Base-by-base conservation (phyloP, 2,797 vertebrate genomes). In the Bradypus variegatus region DNA sequence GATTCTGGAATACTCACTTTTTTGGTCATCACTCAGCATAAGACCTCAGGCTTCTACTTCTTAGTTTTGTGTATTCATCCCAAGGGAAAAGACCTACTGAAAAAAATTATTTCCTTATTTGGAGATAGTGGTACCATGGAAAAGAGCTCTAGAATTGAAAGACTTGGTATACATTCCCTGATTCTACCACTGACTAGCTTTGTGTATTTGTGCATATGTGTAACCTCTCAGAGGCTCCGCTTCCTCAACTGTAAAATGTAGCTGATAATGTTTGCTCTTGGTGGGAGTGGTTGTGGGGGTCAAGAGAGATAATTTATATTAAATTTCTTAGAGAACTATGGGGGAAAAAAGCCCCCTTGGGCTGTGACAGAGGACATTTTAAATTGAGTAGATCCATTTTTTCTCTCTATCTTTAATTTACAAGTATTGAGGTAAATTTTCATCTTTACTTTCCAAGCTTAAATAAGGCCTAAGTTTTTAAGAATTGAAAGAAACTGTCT, bases 401-500 rank as follows among this genome's bases (percentile, higher is more conserved):
- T 75, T 85, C 73, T 88, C 25, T 36, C 33, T 81, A 41, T 7
- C 7, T 33, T 64, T 29, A 18, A 23, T 76, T 73, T 81, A 16
- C 55, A 94, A 79, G 27, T 36, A 86, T 31, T 67, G 12, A 87
- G 33, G 16, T 90, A 87, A 64, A 50, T 86, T 67, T 83, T 91
- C 79, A 67, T 65, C 58, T 25, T 76, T 12, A 69, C 1, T 85
- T 94, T 93, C 78, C 67, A 93, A 94, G 87, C 7, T 84, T 72
- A 82, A 88, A 65, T 83, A 94, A 75, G 48, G 3, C 27, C 69
- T 88, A 87, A 87, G 38, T 82, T 83, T 75, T 93, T 81, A 65
- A 48, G 48, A 92, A 86, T 4, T 60, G 19, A 90, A 93, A 78
- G 53, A 92, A 93, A 84, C 7, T 90, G n/a, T 77, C 25, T 91